Conservation (phyloP, 2,888 invertebrate genomes). For the Tenthredo mesomela region DNA sequence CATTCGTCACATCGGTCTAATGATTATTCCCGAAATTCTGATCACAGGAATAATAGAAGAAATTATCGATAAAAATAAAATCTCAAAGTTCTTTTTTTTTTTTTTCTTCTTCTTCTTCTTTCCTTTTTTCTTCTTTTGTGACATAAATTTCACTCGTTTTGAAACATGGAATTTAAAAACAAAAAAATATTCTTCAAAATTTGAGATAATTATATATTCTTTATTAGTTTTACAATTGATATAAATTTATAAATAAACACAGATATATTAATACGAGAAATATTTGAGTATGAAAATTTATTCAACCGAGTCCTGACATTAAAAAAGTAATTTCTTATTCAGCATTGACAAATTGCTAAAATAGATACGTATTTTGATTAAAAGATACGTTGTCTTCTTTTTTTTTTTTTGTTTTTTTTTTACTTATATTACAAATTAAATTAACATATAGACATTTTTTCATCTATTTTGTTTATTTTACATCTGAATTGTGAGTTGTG, state of each 20-base stretch:
- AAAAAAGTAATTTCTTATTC: neutral
- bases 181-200: neutral
- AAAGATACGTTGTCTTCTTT: neutral
- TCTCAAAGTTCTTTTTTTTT: neutral
- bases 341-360: neutral
- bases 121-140: neutral
- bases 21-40: conserved; percentile 58
- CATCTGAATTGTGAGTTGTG: neutral
- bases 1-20: conserved; percentile 57
- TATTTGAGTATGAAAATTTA: neutral
- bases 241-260: neutral
- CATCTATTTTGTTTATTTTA: neutral
- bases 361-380: neutral
- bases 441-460: neutral
- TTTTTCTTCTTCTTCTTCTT: too few species aligned
- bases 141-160: neutral
- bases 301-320: neutral
- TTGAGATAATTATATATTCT: neutral
- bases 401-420: neutral
- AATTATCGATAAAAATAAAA: conserved; percentile 61
- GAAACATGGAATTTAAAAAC: neutral
- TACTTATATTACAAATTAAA: neutral
- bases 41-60: conserved; percentile 59
- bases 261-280: neutral
- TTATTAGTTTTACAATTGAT: neutral